These are phyloP conservation scores for Mus pahari DNA, from an alignment of 2,113 vertebrate species.

Conservation along the genomic window DNA sequence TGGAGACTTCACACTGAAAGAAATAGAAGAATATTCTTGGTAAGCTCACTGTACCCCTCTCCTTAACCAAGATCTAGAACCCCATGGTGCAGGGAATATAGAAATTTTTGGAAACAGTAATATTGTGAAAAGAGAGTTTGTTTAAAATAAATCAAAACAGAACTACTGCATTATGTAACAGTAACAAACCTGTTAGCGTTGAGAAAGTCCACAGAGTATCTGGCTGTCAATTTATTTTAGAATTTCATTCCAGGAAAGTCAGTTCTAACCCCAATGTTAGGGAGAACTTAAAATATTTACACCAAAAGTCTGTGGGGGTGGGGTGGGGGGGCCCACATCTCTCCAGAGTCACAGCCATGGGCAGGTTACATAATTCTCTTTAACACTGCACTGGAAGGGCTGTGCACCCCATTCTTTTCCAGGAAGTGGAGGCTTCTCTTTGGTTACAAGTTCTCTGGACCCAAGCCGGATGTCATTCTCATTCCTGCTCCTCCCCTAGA, in stretches of 20 bases:
- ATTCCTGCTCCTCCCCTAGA: slow-evolving; percentile 11
- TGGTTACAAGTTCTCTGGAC: slow-evolving; percentile 30
- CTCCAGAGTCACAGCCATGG: slow-evolving; percentile 14
- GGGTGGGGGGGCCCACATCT: neutral
- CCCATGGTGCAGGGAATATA: neutral
- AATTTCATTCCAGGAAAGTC: slow-evolving; percentile 76
- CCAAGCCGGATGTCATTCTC: neutral
- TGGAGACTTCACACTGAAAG: neutral
- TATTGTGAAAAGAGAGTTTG: neutral
- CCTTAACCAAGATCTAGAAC: neutral
- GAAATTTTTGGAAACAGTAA: neutral
- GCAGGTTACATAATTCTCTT: slow-evolving; percentile 49
- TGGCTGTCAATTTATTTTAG: slow-evolving; percentile 74
- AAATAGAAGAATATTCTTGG: neutral
- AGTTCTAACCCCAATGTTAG: slow-evolving; percentile 62
- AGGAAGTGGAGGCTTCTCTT: slow-evolving; percentile 24
- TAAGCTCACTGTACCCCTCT: neutral
- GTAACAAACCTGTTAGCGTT: slow-evolving; percentile 62
- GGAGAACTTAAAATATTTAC: slow-evolving; percentile 77
- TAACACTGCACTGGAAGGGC: neutral
- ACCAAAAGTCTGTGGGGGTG: neutral
- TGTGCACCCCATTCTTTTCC: neutral
- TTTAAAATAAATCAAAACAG: neutral
- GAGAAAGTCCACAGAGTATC: slow-evolving; percentile 57
- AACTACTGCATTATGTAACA: neutral